Evolutionary conservation across 1,140 invertebrate species (phyloP).

Genomic region (Branchinecta lindahli): DNA sequence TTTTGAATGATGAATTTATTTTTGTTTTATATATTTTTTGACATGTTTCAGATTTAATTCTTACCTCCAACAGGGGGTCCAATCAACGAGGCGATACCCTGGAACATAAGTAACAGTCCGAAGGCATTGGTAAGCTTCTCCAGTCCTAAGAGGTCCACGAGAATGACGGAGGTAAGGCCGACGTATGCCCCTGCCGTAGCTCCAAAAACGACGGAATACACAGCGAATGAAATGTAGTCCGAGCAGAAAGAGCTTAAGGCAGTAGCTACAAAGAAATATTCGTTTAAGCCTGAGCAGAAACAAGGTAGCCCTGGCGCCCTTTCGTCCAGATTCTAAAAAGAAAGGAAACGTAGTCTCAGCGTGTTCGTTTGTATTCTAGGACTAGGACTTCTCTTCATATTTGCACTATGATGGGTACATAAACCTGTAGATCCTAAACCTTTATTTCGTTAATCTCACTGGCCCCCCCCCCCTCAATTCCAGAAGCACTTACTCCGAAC

Average conservation of each 20-base stretch:
- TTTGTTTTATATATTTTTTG: background rate
- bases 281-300: too few relatives aligned
- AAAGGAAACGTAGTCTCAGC: slow-evolving; percentile 30
- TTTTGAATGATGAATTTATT: background rate
- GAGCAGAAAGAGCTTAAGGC: slow-evolving; percentile 52
- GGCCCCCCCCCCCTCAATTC: too few relatives aligned
- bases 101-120: slow-evolving; percentile 74
- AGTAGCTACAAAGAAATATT: slow-evolving; percentile 48
- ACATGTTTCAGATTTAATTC: slow-evolving; percentile 12
- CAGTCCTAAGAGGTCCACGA: slow-evolving; percentile 69
- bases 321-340: slow-evolving; percentile 21
- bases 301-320: too few relatives aligned
- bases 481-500: slow-evolving; percentile 20
- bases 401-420: too few relatives aligned
- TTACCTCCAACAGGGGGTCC: slow-evolving; percentile 76
- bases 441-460: too few relatives aligned
- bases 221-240: slow-evolving; percentile 47
- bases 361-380: too few relatives aligned
- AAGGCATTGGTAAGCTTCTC: slow-evolving; percentile 82
- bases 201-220: slow-evolving; percentile 70
- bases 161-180: slow-evolving; percentile 73
- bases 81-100: slow-evolving; percentile 73
- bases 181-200: slow-evolving; percentile 83
- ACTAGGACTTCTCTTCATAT: too few relatives aligned
- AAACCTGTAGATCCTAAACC: too few relatives aligned